Evolutionary conservation across 2,113 vertebrate species (phyloP).

Genomic region (Zosterops pallidus): DNA sequence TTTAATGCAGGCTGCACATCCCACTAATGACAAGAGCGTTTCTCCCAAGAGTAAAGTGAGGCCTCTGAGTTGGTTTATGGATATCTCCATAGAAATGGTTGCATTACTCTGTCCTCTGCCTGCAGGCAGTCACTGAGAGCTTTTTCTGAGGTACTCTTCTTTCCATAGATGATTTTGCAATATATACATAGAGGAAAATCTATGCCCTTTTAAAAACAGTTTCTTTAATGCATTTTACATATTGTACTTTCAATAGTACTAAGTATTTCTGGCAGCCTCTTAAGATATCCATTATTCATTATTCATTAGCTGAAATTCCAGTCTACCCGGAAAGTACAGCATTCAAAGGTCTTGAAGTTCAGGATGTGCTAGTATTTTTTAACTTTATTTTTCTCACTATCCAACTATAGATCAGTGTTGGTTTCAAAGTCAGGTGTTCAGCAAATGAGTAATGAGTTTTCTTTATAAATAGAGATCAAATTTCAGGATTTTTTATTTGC

Average conservation of each 20-base stretch:
- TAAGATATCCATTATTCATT: conserved; percentile 21
- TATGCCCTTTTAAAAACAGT: background rate
- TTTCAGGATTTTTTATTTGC: background rate
- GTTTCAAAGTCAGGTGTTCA: background rate
- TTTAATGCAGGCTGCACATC: background rate
- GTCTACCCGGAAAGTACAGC: background rate
- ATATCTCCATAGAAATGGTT: background rate
- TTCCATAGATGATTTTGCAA: background rate
- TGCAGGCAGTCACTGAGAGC: background rate
- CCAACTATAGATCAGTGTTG: background rate
- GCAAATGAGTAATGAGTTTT: background rate
- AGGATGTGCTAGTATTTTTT: background rate
- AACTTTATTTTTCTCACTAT: background rate
- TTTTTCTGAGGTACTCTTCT: background rate
- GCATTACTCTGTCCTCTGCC: background rate
- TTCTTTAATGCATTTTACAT: conserved; percentile 15
- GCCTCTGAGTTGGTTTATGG: background rate
- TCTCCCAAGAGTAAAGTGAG: background rate
- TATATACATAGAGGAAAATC: background rate
- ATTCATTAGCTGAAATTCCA: background rate
- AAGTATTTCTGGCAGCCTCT: background rate
- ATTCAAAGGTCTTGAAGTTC: background rate
- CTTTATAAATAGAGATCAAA: background rate
- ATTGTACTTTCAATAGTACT: background rate
- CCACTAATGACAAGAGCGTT: background rate